Conservation (phyloP, 2,797 vertebrate genomes). For the Chelonia mydas region DNA sequence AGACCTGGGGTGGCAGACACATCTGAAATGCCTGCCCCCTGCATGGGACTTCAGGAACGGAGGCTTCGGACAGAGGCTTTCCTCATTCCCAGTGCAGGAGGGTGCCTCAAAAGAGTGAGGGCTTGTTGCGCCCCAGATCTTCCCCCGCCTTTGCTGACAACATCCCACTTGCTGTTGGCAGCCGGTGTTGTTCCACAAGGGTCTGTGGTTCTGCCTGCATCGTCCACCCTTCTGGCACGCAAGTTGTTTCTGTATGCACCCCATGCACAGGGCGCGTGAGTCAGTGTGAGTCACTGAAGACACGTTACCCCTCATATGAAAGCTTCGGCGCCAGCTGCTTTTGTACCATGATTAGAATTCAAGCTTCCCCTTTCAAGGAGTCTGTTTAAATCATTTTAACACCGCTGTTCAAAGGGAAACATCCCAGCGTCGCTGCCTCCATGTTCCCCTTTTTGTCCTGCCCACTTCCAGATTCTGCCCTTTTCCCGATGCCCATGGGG, state of each 20-base stretch:
- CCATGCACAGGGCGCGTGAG: accelerated
- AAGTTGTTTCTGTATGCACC: neutral
- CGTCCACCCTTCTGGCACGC: neutral
- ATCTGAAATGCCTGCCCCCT: accelerated
- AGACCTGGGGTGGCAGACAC: neutral
- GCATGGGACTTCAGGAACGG: too few species aligned
- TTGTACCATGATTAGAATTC: neutral
- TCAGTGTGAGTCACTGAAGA: neutral
- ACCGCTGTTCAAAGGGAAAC: neutral
- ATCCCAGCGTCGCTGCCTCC: neutral
- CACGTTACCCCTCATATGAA: neutral
- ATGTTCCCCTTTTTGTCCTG: neutral
- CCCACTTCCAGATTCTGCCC: neutral
- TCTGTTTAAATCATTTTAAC: constrained; percentile 17
- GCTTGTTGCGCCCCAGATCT: neutral
- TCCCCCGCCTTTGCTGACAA: neutral
- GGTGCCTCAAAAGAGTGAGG: neutral
- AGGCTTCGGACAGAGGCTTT: neutral
- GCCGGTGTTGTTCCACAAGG: too few species aligned
- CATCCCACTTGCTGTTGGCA: neutral
- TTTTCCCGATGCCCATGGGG: neutral
- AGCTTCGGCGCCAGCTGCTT: accelerated
- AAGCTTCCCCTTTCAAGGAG: accelerated
- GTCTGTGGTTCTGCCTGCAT: accelerated
- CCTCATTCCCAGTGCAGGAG: neutral